Base-by-base conservation (phyloP, 2,113 vertebrate species). In the Cyprinus carpio region DNA sequence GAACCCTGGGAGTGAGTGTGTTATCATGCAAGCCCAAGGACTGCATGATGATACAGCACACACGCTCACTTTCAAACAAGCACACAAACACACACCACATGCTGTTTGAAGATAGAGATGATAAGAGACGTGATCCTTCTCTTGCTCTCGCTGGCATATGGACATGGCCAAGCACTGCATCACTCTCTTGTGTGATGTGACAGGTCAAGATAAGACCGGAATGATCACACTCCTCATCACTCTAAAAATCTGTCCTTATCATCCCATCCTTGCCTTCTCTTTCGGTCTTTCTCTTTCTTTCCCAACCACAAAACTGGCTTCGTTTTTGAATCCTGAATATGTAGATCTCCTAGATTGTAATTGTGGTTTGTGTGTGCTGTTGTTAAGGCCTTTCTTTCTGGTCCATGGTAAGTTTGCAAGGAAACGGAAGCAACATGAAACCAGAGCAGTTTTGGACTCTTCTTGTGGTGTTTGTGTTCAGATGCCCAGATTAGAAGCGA, bases 1-100 rank as follows among this genome's bases (percentile, higher is more conserved):
- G 92, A 93, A 93, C 90, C 89, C 83, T 86, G 90, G 86, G 46
- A 90, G 62, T 71, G 60, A 88, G 54, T 84, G 85, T 88, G 86
- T 89, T 87, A 85, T 87, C 87, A 82, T 76, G 60, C 65, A 82
- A 46, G 86, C 29, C 34, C 84, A 56, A 83, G 81, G 75, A 62
- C 74, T 72, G 60, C 25, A 74, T 27, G 31, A 8, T 79, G 43
- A 81, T 43, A 83, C 25, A 7, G 13, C 84, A 80, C 84, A 83
- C 56, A 81, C 60, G 67, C 64, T 15, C 58, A 49, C 72, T 67
- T 77, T 84, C 56, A 85, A 60, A 77, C 20, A 75, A 62, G 69
- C 75, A 74, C 51, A 83, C 84, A 82, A 58, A 85, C 74, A 87
- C 84, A 85, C 82, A 81, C 64, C 62, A 84, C 88, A 87, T 46